These are phyloP conservation scores for Iphiclides podalirius DNA, from an alignment of 2,888 invertebrate genomes.

Conservation along the genomic window DNA sequence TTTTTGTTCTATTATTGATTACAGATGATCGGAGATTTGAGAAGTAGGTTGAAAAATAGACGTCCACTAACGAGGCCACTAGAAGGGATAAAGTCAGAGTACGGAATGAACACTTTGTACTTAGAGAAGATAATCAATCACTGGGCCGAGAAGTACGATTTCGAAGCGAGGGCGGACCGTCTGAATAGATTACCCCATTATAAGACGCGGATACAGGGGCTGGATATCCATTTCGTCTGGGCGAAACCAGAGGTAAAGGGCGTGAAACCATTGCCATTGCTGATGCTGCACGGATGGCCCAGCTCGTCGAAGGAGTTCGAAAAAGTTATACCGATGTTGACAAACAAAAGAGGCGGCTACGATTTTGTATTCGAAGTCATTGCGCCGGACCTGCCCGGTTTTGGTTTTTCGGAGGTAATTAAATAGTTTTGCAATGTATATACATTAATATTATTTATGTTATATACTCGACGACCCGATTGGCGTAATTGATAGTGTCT, in stretches of 20 bases:
- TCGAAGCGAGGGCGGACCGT: conserved; percentile 80
- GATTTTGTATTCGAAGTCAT: conserved; percentile 85
- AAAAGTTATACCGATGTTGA: conserved; percentile 85
- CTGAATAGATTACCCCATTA: conserved; percentile 88
- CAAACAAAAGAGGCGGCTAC: conserved; percentile 70
- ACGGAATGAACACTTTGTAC: conserved; percentile 89
- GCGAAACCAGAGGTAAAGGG: conserved; percentile 73
- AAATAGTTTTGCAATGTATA: background rate
- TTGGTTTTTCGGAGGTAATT: conserved; percentile 84
- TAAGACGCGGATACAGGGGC: conserved; percentile 86
- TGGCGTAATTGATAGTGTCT: background rate
- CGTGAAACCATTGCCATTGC: conserved; percentile 78
- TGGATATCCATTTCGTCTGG: conserved; percentile 88
- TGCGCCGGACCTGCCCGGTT: conserved; percentile 84
- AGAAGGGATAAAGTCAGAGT: conserved; percentile 86
- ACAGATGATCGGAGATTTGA: conserved; percentile 80
- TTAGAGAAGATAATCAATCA: conserved; percentile 84
- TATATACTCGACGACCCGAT: too few species aligned
- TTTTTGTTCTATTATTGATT: conserved; percentile 30
- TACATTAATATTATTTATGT: too few species aligned
- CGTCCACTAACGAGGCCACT: conserved; percentile 79
- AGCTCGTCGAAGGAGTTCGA: conserved; percentile 91
- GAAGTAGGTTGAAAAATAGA: conserved; percentile 74
- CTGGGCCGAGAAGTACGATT: conserved; percentile 88
- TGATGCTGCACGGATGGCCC: conserved; percentile 93